These are phyloP conservation scores for Latrodectus geometricus DNA, from an alignment of 1,140 invertebrate species.

Conservation along the genomic window DNA sequence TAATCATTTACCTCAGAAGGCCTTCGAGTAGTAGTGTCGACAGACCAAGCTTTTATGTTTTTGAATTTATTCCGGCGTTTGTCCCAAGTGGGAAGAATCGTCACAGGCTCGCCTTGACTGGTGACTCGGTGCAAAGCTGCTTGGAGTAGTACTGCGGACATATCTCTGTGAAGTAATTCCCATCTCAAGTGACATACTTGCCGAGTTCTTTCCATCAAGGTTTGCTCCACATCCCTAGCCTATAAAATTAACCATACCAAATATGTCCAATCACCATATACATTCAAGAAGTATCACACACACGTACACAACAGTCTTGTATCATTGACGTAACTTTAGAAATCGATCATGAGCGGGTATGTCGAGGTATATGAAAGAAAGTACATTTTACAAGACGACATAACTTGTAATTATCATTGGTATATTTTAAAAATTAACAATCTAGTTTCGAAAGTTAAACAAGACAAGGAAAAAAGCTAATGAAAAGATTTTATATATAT, in stretches of 20 bases:
- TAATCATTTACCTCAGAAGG: slow-evolving; percentile 30
- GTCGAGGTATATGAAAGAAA: too few species aligned
- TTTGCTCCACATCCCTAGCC: slow-evolving; percentile 68
- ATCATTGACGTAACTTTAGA: too few species aligned
- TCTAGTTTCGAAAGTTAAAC: too few species aligned
- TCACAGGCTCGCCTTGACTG: slow-evolving; percentile 28
- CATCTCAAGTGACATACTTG: slow-evolving; percentile 64
- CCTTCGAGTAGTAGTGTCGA: slow-evolving; percentile 49
- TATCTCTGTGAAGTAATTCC: slow-evolving; percentile 62
- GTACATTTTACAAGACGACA: too few species aligned
- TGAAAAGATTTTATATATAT: too few species aligned
- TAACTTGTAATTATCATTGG: too few species aligned
- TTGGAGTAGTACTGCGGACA: slow-evolving; percentile 47
- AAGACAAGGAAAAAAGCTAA: too few species aligned
- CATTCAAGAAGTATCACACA: too few species aligned
- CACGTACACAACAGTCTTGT: too few species aligned
- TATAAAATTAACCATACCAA: slow-evolving; percentile 59
- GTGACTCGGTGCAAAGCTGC: slow-evolving; percentile 46
- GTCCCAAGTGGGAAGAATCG: slow-evolving; percentile 53
- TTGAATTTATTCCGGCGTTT: slow-evolving; percentile 47
- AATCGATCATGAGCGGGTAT: too few species aligned
- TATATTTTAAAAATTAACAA: too few species aligned
- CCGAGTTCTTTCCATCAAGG: slow-evolving; percentile 65
- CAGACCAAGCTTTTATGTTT: slow-evolving; percentile 58
- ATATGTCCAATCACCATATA: too few species aligned